Base-by-base conservation (phyloP, 2,797 vertebrate genomes). In the Rhabdophis nuchalis region DNA sequence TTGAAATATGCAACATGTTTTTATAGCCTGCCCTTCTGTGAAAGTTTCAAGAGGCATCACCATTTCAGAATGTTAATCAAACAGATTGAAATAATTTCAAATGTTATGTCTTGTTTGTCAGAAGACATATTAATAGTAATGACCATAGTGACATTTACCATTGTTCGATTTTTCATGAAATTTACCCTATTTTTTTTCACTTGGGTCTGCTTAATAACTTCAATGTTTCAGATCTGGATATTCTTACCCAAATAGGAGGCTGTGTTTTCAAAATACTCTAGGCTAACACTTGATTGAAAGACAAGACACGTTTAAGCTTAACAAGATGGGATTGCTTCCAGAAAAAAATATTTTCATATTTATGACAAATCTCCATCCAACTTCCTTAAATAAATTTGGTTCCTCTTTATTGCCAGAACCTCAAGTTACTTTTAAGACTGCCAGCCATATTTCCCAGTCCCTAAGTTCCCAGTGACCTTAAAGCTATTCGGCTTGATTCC, bases 401-500 rank as follows among this genome's bases (percentile, higher is more conserved):
- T 87, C 32, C 18, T 7, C 29, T 92, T n/a, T 87, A 50, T 5
- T 56, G n/a, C 88, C 8, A 58, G 1, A 20, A 29, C 60, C 9
- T 93, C 87, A 88, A 52, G 57, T 89, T 88, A 58, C 46, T 68
- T 89, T 90, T 91, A n/a, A 82, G 92, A 85, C 27, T 72, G 23
- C 52, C n/a, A 77, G n/a, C 50, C 29, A 18, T 58, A 36, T 50
- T 46, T 52, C 18, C 29, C 12, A 87, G 87, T 36, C 36, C 16
- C 53, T 87, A 0, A 2, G 91, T 93, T 95, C 90, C 0, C 0
- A n/a, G 87, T 23, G 90, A 93, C 95, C 96, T 97, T 94, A 0
- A 32, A 94, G 93, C 94, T 72, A 9, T 88, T 93, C 92, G 95
- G 94, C 95, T 12, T 5, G 1, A 36, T 92, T 94, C 96, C 94